A percentile compares a stretch with the other conserved stretches of the same genome.
phyloP scores from a whole-genome alignment of 2,797 vertebrate species.

The Squalus acanthias region DNA sequence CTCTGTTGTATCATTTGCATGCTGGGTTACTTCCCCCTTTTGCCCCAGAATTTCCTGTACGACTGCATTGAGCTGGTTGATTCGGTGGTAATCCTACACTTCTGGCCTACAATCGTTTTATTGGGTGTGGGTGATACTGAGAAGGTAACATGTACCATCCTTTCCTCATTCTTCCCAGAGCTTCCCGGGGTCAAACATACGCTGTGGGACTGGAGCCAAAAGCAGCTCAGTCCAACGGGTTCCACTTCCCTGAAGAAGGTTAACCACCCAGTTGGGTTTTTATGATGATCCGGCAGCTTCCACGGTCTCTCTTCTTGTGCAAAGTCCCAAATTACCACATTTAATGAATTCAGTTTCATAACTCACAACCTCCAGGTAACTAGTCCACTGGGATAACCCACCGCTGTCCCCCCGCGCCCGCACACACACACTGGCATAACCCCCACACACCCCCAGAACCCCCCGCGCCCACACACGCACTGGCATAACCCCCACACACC shows the following conservation, averaged over 20 bases:
- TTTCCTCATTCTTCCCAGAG: neutral
- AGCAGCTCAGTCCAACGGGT: too few species aligned
- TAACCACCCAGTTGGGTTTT: neutral
- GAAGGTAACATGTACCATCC: neutral
- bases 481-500: too few species aligned
- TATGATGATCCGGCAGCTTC: neutral
- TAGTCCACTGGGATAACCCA: neutral
- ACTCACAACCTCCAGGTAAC: neutral
- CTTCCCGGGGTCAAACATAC: too few species aligned
- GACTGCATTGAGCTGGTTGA: too few species aligned
- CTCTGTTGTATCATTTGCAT: neutral
- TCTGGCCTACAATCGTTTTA: neutral
- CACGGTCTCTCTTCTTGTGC: neutral
- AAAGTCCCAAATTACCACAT: neutral
- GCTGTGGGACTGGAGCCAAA: neutral
- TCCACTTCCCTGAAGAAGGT: neutral
- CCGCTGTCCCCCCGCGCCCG: too few species aligned
- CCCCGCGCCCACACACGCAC: too few species aligned
- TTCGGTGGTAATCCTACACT: neutral
- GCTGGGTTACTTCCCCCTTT: neutral
- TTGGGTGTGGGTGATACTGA: neutral
- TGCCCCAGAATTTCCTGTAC: too few species aligned
- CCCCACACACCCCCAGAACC: too few species aligned
- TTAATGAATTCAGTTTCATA: neutral
- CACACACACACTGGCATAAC: too few species aligned